Base-by-base conservation (phyloP, 2,888 invertebrate species). In the Pristionchus fissidentatus region DNA sequence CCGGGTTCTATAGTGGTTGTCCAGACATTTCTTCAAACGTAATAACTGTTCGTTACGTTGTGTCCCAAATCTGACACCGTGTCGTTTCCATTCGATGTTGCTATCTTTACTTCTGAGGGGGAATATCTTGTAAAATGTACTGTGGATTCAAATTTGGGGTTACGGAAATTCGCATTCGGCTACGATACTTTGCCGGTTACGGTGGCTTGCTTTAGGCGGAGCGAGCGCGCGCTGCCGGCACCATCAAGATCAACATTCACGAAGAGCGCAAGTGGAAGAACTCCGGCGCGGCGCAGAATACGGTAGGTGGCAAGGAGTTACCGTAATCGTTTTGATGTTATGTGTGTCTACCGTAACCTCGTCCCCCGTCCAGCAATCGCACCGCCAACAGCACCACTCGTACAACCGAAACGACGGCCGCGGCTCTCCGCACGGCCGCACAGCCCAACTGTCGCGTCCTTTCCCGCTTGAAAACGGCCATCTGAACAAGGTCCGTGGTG, bases 201-300 rank as follows among this genome's bases (percentile, higher is more conserved):
- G n/a, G n/a, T n/a, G n/a, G n/a, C n/a, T n/a, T n/a, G n/a, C n/a
- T n/a, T n/a, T n/a, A n/a, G n/a, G n/a, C n/a, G n/a, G 49, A 49
- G 10, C 49, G 19, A 49, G 49, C 49, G 49, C 10, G 19, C 49
- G 19, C 13, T 19, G 13, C 10, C 13, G 80, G 80, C 8, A 41
- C 80, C 43, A 81, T 81, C 43, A 60, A 35, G 43, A 81, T 81
- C 62, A 81, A 81, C 46, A 81, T 81, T 46, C 80, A 81, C 46
- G 80, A 81, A 38, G 80, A 81, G 41, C 60, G 52, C 29, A 62
- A 81, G n/a, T 81, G 80, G 80, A 60, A 81, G 8, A n/a, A n/a
- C n/a, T n/a, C n/a, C n/a, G n/a, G n/a, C n/a, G n/a, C n/a, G n/a
- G 32, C 43, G 0, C 49, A 77, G 32, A 35, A 77, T 49, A 29